These are phyloP conservation scores for Eristalis intricaria DNA, from an alignment of 2,888 invertebrate species.

Conservation along the genomic window DNA sequence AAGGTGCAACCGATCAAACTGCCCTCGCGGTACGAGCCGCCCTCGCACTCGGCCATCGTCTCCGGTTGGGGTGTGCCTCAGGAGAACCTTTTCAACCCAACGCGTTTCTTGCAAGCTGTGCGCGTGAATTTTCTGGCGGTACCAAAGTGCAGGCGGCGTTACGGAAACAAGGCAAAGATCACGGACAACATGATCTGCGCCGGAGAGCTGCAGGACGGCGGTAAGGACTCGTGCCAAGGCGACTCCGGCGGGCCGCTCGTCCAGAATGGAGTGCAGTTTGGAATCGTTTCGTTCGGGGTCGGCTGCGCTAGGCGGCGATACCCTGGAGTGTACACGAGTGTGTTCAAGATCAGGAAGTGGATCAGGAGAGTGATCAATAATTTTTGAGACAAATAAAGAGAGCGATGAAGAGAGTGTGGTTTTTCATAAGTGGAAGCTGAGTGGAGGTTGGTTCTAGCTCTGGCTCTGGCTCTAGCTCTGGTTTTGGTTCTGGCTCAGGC, in stretches of 20 bases:
- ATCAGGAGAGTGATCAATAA: not conserved
- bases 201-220: slow-evolving; percentile 80
- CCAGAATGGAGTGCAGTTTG: slow-evolving; percentile 76
- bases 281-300: slow-evolving; percentile 82
- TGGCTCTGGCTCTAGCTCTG: too few relatives aligned
- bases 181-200: slow-evolving; percentile 11
- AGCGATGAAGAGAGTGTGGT: not conserved
- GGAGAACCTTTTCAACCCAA: not conserved
- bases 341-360: not conserved
- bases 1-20: slow-evolving; percentile 9
- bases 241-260: slow-evolving; percentile 80
- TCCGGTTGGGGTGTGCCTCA: slow-evolving; percentile 12
- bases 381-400: not conserved
- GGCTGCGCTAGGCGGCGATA: slow-evolving; percentile 5
- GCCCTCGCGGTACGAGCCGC: not conserved
- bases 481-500: too few relatives aligned
- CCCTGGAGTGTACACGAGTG: slow-evolving; percentile 21
- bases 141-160: not conserved
- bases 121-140: not conserved
- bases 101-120: not conserved
- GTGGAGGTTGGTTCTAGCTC: too few relatives aligned
- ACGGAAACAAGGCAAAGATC: not conserved
- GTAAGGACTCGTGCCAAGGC: slow-evolving; percentile 82
- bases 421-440: not conserved
- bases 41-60: not conserved